A percentile compares a stretch with the other conserved stretches of the same genome.
Evolutionary conservation across 2,797 vertebrate genomes (phyloP).

Genomic region (Clangula hyemalis): DNA sequence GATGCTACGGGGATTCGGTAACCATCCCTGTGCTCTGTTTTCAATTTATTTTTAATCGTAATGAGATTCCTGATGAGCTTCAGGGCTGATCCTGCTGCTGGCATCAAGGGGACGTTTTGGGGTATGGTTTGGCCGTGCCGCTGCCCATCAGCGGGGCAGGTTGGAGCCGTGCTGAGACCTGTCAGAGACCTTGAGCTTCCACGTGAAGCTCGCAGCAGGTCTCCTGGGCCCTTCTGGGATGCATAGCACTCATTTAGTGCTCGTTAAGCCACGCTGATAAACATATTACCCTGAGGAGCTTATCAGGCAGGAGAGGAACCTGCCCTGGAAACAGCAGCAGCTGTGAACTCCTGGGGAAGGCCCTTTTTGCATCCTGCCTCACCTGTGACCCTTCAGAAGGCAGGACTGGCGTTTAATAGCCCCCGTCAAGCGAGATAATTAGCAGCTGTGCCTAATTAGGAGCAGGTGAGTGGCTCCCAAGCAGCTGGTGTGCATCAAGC

Average conservation of each 20-base stretch:
- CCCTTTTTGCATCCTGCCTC: neutral
- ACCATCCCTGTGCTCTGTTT: neutral
- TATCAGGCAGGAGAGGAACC: neutral
- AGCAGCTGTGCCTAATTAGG: neutral
- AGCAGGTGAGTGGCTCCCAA: neutral
- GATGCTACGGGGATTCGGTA: neutral
- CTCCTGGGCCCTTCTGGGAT: neutral
- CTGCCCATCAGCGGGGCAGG: no score
- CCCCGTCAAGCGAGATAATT: neutral
- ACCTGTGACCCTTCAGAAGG: neutral
- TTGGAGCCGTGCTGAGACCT: no score
- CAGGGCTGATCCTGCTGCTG: neutral
- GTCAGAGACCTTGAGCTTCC: neutral
- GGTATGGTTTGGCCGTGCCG: neutral
- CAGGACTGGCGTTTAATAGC: neutral
- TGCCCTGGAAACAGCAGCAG: neutral
- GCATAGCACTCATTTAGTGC: fast-evolving
- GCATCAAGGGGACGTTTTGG: neutral
- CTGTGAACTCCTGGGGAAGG: neutral
- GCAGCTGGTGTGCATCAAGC: neutral
- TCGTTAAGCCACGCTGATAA: neutral
- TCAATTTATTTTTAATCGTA: neutral
- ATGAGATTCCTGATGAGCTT: neutral
- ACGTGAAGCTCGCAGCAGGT: neutral
- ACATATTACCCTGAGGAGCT: neutral